Conservation (phyloP, 2,113 vertebrate species). For the Cinclus cinclus region DNA sequence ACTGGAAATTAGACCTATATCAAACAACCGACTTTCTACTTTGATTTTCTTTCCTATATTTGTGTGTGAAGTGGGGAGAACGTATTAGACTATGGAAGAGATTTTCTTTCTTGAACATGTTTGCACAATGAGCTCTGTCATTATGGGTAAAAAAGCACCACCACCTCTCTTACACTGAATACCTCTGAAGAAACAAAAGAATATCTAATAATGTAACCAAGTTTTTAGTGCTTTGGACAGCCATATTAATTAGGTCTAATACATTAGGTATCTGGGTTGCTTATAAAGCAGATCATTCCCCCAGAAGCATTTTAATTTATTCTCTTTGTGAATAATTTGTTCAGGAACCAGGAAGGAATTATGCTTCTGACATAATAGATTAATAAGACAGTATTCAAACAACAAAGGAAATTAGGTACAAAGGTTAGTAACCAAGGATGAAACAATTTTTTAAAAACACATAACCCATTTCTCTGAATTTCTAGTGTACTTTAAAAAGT, state of each 20-base stretch:
- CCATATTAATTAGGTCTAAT: slow-evolving; percentile 26
- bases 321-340: slow-evolving; percentile 53
- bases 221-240: not conserved
- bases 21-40: not conserved
- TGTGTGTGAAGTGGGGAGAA: slow-evolving; percentile 2
- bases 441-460: not conserved
- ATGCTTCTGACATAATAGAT: slow-evolving; percentile 19
- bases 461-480: not conserved
- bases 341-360: slow-evolving; percentile 34
- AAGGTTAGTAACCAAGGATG: not conserved
- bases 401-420: slow-evolving; percentile 12
- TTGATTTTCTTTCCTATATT: not conserved
- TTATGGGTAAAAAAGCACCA: not conserved
- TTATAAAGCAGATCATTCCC: slow-evolving; percentile 10
- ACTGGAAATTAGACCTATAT: slow-evolving; percentile 21
- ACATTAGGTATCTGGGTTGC: slow-evolving; percentile 8
- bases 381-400: slow-evolving; percentile 42
- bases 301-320: slow-evolving; percentile 52
- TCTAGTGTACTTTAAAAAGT: not conserved
- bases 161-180: not conserved
- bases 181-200: slow-evolving; percentile 12
- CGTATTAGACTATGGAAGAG: not conserved
- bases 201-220: not conserved
- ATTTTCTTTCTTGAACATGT: not conserved
- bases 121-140: not conserved